These are phyloP conservation scores for Petrocephalus microphthalmus DNA, from an alignment of 2,113 vertebrate genomes.

Conservation along the genomic window DNA sequence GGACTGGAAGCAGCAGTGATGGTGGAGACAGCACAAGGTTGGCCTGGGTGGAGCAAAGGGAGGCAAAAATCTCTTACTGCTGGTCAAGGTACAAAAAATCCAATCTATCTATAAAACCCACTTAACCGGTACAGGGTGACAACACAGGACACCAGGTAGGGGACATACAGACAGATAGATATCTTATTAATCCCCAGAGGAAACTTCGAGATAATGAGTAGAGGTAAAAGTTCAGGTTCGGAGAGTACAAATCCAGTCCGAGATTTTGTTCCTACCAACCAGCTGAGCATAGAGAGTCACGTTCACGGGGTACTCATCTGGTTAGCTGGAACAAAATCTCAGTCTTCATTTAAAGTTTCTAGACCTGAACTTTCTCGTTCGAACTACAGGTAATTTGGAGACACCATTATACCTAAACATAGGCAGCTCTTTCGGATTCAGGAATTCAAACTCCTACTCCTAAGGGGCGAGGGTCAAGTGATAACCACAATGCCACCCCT, in stretches of 20 bases:
- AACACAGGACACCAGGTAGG: neutral
- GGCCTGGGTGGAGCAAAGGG: constrained; percentile 45
- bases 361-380: neutral
- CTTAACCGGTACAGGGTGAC: neutral
- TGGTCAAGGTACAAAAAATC: neutral
- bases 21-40: constrained; percentile 61
- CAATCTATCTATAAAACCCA: neutral
- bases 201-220: neutral
- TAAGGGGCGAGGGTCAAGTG: neutral
- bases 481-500: neutral
- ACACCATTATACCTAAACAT: neutral
- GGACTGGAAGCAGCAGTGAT: constrained; percentile 51
- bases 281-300: neutral
- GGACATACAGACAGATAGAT: neutral
- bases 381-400: neutral
- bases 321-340: neutral
- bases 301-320: neutral
- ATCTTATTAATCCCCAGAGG: neutral
- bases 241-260: neutral
- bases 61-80: neutral
- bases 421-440: neutral
- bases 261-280: no score
- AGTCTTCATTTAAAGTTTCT: neutral
- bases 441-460: neutral
- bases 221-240: neutral